Evolutionary conservation across 2,113 vertebrate species (phyloP).

Genomic region (Silurus meridionalis): DNA sequence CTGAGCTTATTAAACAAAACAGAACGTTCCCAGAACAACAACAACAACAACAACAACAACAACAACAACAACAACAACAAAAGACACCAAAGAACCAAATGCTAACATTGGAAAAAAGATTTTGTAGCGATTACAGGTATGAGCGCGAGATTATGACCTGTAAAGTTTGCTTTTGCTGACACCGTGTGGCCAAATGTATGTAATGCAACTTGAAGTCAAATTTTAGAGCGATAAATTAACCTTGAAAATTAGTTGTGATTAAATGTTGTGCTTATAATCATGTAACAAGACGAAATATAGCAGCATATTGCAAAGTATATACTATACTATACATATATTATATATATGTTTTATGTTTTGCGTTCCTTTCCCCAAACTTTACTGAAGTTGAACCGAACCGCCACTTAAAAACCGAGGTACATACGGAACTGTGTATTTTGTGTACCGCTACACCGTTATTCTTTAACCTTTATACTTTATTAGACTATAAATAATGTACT

Average conservation of each 20-base stretch:
- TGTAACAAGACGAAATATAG: not conserved
- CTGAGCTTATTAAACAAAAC: not conserved
- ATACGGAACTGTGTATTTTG: too few species aligned
- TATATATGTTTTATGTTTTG: not conserved
- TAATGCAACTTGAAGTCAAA: not conserved
- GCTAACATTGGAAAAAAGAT: not conserved
- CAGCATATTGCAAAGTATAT: not conserved
- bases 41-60: too few species aligned
- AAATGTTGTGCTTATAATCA: not conserved
- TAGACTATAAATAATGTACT: too few species aligned
- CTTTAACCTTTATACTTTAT: too few species aligned
- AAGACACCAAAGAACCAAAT: not conserved
- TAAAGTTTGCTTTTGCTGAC: conserved; percentile 30
- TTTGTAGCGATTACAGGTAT: not conserved
- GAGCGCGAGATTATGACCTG: not conserved
- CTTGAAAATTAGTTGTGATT: not conserved
- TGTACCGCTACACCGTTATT: too few species aligned
- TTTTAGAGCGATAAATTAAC: not conserved
- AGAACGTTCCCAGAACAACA: not conserved
- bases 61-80: too few species aligned
- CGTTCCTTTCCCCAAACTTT: too few species aligned
- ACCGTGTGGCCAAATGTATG: not conserved
- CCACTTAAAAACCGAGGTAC: too few species aligned
- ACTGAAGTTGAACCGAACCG: too few species aligned
- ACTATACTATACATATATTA: not conserved